Evolutionary conservation across 2,797 vertebrate genomes (phyloP).

Genomic region (Myotis planiceps): DNA sequence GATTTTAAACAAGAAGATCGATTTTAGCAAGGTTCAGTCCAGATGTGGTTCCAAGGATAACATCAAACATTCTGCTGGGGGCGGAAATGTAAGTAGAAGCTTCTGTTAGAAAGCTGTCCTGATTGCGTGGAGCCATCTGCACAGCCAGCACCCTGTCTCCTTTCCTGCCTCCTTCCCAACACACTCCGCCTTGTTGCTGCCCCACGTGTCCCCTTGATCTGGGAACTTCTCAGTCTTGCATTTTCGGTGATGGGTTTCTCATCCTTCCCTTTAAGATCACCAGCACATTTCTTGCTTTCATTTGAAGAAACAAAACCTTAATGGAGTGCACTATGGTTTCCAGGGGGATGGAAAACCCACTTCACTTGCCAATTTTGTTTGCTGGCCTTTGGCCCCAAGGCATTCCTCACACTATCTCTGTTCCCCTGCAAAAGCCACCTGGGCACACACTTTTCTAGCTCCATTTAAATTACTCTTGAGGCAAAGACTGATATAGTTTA

Average conservation of each 20-base stretch:
- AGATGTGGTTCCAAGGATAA: slow-evolving; percentile 97
- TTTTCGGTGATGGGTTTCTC: slow-evolving; percentile 58
- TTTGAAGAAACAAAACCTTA: background rate
- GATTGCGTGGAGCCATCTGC: slow-evolving; percentile 63
- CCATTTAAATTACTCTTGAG: slow-evolving; percentile 39
- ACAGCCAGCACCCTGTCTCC: slow-evolving; percentile 63
- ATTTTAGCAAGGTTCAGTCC: slow-evolving; percentile 94
- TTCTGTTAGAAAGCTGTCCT: slow-evolving; percentile 62
- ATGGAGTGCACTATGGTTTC: background rate
- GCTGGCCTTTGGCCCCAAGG: background rate
- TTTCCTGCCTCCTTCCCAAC: slow-evolving; percentile 55
- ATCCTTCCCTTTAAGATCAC: slow-evolving; percentile 62
- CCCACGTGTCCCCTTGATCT: slow-evolving; percentile 20
- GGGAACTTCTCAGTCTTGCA: slow-evolving; percentile 51
- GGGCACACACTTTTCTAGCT: background rate
- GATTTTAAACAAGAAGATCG: slow-evolving; percentile 93
- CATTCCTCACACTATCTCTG: background rate
- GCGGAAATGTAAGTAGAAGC: slow-evolving; percentile 94
- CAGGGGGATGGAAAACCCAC: slow-evolving; percentile 1
- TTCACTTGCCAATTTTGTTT: slow-evolving; percentile 25
- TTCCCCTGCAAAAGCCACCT: background rate
- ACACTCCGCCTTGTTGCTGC: slow-evolving; percentile 55
- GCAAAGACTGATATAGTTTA: slow-evolving; percentile 4
- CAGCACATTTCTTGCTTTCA: slow-evolving; percentile 27
- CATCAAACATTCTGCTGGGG: slow-evolving; percentile 92